Base-by-base conservation (phyloP, 2,888 invertebrate species). In the Muschampia plurimacula region DNA sequence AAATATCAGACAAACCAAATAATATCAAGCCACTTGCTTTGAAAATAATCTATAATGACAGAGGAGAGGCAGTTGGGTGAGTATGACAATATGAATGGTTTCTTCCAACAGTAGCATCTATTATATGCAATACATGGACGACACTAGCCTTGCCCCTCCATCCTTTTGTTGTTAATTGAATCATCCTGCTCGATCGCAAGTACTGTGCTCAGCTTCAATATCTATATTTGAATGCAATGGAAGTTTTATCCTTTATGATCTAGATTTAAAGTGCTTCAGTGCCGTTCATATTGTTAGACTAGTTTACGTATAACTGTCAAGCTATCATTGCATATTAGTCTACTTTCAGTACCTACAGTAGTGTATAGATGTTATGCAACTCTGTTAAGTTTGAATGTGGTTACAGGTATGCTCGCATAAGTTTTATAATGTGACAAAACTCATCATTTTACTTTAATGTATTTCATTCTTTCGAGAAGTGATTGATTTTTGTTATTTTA, bases 1-100 rank as follows among this genome's bases (percentile, higher is more conserved):
- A 96, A 80, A 96, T 99, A 66, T 96, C 95, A 66, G 96, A 97
- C 41, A 99, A 99, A 86, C 99, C 98, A 0, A 98, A 99, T 91
- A 96, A 97, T 8, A 84, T 98, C 12, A 97, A 97, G 83, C 98
- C 98, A 0, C 90, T 98, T 10, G 96, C 97, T 0, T 89, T 98
- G 69, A 95, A 96, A 74, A 94, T 97, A 0, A 96, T 97, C 77
- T 96, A 96, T 82, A 95, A 95, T 73, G 96, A 96, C 2, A 89
- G 95, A 32, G 96, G 96, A 0, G 92, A 92, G 63, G 93, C 96
- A 9, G 90, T 95, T 74, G 95, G 95, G 96, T 96, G 80, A 88
- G 92, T 81, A 32, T 55, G n/a, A n/a, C 46, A 41, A 8, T 41
- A 41, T 10, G 41, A 67, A 44, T 36, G 28, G 13, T 69, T 69